A percentile compares a stretch with the other conserved stretches of the same genome.
These are phyloP conservation scores for Euplexia lucipara DNA, from an alignment of 2,888 invertebrate species.

Conservation along the genomic window DNA sequence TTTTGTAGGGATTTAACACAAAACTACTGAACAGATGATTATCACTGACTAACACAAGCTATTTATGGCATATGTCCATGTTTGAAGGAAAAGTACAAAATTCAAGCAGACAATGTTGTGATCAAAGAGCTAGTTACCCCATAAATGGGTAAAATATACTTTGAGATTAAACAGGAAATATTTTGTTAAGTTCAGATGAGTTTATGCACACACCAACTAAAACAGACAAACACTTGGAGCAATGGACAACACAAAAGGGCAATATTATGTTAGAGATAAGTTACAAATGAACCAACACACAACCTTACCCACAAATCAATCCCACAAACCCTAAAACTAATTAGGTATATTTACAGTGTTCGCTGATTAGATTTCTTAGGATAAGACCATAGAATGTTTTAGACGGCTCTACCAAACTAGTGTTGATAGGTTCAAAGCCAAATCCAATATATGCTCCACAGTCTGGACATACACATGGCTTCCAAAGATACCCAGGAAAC, in stretches of 20 bases:
- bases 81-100: no score
- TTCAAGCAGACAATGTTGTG: no score
- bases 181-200: constrained; percentile 1
- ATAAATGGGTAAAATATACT: no score
- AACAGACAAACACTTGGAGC: no score
- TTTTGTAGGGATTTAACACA: no score
- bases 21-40: no score
- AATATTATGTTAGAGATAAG: not conserved
- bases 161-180: not conserved
- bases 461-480: constrained; percentile 89
- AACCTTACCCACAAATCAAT: constrained; percentile 55
- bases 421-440: constrained; percentile 85
- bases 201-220: constrained; percentile 1
- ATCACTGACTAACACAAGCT: no score
- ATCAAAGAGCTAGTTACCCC: no score
- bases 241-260: constrained; percentile 20
- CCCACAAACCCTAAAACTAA: constrained; percentile 44
- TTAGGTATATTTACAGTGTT: constrained; percentile 82
- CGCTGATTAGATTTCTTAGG: constrained; percentile 75
- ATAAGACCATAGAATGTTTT: constrained; percentile 76
- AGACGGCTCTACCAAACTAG: constrained; percentile 56
- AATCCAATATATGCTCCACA: constrained; percentile 91
- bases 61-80: no score
- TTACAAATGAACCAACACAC: not conserved
- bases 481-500: constrained; percentile 92